phyloP scores from a whole-genome alignment of 1,140 invertebrate genomes.

The Listronotus oregonensis region DNA sequence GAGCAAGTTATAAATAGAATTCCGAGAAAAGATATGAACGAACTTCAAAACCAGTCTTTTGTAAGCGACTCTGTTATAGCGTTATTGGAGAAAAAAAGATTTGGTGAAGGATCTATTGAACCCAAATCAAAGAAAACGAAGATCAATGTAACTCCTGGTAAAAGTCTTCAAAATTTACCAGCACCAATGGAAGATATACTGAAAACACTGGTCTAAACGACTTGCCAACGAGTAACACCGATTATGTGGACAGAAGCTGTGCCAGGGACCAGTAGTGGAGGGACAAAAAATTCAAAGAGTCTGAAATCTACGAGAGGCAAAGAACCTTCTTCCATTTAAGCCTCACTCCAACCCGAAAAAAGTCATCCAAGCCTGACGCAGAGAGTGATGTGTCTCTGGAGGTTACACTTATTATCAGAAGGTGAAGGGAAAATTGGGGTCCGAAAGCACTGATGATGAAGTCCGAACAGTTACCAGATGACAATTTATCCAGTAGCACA shows the following conservation, averaged over 20 bases:
- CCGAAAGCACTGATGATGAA: not conserved
- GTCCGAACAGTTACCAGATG: not conserved
- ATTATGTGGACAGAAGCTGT: not conserved
- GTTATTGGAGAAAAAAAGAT: not conserved
- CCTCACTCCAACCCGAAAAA: not conserved
- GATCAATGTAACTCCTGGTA: not conserved
- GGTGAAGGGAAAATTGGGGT: not conserved
- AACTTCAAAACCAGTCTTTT: not conserved
- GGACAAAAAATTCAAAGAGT: too few species aligned
- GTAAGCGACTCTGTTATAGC: not conserved
- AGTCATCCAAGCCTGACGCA: not conserved
- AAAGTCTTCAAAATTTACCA: not conserved
- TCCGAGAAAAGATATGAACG: not conserved
- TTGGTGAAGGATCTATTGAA: not conserved
- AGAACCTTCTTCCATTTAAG: not conserved
- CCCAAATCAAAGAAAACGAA: not conserved
- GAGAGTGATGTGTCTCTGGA: constrained; percentile 1
- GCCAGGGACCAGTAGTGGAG: not conserved
- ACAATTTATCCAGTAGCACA: not conserved
- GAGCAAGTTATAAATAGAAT: not conserved
- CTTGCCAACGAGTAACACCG: not conserved
- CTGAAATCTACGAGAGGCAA: not conserved
- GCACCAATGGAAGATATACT: not conserved
- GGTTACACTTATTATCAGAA: constrained; percentile 1
- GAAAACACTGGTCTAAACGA: not conserved